These are phyloP conservation scores for Bembecia ichneumoniformis DNA, from an alignment of 2,888 invertebrate species.

Conservation along the genomic window DNA sequence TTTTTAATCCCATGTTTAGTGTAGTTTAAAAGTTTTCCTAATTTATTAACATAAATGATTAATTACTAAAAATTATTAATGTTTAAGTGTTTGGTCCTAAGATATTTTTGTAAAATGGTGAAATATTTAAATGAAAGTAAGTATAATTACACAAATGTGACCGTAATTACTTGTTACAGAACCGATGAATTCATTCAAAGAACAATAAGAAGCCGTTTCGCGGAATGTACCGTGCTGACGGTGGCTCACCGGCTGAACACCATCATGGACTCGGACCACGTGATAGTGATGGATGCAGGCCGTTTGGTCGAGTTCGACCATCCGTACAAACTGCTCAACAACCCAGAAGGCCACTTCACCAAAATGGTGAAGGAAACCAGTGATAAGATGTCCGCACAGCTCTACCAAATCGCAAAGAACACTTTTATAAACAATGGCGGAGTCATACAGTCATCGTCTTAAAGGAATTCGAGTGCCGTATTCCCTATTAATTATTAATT, in stretches of 20 bases:
- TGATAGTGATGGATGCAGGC: slow-evolving; percentile 90
- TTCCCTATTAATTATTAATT: too few relatives aligned
- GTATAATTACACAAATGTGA: not conserved
- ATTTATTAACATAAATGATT: not conserved
- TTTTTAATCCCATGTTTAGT: too few relatives aligned
- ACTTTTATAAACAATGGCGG: slow-evolving; percentile 54
- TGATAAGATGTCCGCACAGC: slow-evolving; percentile 61
- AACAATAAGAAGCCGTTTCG: slow-evolving; percentile 85
- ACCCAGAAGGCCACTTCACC: slow-evolving; percentile 73
- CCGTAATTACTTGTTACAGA: slow-evolving; percentile 35
- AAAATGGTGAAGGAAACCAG: slow-evolving; percentile 82
- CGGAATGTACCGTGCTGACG: slow-evolving; percentile 88
- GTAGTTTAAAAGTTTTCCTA: too few relatives aligned
- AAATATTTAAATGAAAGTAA: not conserved
- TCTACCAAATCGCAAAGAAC: slow-evolving; percentile 56
- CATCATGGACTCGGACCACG: slow-evolving; percentile 92
- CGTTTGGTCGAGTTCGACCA: slow-evolving; percentile 80
- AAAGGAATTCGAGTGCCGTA: too few relatives aligned
- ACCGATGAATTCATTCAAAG: slow-evolving; percentile 89
- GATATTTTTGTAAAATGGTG: not conserved
- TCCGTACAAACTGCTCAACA: slow-evolving; percentile 76
- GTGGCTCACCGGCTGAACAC: slow-evolving; percentile 94
- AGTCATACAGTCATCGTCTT: slow-evolving; percentile 31
- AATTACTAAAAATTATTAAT: not conserved
- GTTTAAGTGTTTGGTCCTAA: not conserved